Base-by-base conservation (phyloP, 2,888 invertebrate genomes). In the Dryomyza anilis region DNA sequence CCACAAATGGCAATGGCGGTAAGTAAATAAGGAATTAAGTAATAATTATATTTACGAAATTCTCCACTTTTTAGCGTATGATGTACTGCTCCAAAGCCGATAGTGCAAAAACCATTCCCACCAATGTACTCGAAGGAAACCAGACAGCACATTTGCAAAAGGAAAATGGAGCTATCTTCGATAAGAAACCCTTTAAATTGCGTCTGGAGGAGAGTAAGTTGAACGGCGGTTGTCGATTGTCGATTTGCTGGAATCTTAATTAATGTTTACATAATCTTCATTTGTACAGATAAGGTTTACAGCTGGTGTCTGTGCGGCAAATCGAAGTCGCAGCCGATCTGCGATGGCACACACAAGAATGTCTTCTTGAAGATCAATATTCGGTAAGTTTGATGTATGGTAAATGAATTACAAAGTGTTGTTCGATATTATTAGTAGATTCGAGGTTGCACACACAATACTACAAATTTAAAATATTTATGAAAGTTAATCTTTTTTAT, bases 251-350 rank as follows among this genome's bases (percentile, higher is more conserved):
- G 14, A 45, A 10, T 16, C 30, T 50, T 50, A 14, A 30, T 48
- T 33, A 53, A 16, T 27, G 52, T 73, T 70, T 73, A 72, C 68
- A 71, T 72, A 71, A 71, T 67, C 63, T 39, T 62, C 23, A 8
- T 45, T 45, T n/a, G 12, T 23, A 19, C 65, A 82, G 90, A 88
- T 39, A 94, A 94, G 83, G 87, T 85, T 1, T 97, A 97, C 81
- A 83, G 87, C 29, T 99, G 98, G 97, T 99, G 98, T 81, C 84
- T 93, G 0, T 99, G 98, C 83, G 99, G 99, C 0, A 89, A 90
- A 70, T 97, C 97, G 67, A 92, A 94, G 78, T 88, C 84, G 25
- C 97, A 98, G 85, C 98, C 98, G 0, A 85, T 98, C 48, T 99
- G 98, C 83, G 98, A 99, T 85, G 94, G 94, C 16, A 92, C 93